Evolutionary conservation across 2,888 invertebrate genomes (phyloP).

Genomic region (Mechanitis messenoides): DNA sequence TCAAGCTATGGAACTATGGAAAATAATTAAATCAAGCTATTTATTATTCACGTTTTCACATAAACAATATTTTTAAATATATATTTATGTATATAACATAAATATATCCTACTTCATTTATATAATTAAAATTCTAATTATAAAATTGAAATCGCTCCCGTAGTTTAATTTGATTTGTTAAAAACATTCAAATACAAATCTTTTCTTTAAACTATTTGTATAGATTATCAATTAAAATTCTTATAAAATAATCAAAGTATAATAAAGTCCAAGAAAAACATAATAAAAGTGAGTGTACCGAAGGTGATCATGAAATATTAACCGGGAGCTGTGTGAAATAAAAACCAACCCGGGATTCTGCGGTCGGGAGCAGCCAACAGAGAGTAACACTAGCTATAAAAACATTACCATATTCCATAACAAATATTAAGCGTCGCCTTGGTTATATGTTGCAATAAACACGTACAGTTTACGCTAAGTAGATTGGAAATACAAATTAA

Average conservation of each 20-base stretch:
- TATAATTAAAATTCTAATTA: no score
- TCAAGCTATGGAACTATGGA: no score
- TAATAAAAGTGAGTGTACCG: slow-evolving; percentile 56
- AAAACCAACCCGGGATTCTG: slow-evolving; percentile 52
- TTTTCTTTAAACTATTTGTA: no score
- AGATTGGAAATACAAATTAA: slow-evolving; percentile 46
- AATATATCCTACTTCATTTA: no score
- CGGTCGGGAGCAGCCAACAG: slow-evolving; percentile 40
- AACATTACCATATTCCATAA: slow-evolving; percentile 18
- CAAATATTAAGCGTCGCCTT: slow-evolving; percentile 36
- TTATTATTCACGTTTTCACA: no score
- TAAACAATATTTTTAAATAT: no score
- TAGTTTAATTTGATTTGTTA: no score
- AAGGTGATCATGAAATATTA: slow-evolving; percentile 52
- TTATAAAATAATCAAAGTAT: slow-evolving; percentile 5
- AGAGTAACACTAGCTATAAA: slow-evolving; percentile 21
- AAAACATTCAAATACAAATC: no score
- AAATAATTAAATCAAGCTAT: no score
- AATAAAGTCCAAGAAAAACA: slow-evolving; percentile 35
- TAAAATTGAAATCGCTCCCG: no score
- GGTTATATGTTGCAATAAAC: slow-evolving; percentile 45
- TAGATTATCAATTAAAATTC: no score
- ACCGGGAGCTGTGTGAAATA: slow-evolving; percentile 49
- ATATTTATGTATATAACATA: no score
- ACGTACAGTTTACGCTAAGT: slow-evolving; percentile 49